Evolutionary conservation across 2,888 invertebrate species (phyloP).

Genomic region (Dicyrtomina minuta): DNA sequence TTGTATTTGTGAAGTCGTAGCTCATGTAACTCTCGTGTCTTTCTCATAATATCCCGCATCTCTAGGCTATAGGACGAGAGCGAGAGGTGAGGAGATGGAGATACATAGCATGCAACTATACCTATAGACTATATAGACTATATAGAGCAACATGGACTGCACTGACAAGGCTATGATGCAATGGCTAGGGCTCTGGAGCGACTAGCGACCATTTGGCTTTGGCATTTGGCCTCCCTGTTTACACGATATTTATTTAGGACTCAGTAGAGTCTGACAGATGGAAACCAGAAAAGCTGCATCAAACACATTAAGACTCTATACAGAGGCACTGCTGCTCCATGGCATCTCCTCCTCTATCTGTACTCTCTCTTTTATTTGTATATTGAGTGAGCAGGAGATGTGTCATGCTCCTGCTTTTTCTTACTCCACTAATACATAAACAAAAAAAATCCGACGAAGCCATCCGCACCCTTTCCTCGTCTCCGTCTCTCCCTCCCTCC

Average conservation of each 20-base stretch:
- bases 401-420: slow-evolving; percentile 31
- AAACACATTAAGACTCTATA: slow-evolving; percentile 20
- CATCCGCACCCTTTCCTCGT: slow-evolving; percentile 19
- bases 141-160: too few relatives aligned
- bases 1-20: too few relatives aligned
- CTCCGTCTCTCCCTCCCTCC: slow-evolving; percentile 1
- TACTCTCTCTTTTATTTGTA: too few relatives aligned
- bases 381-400: slow-evolving; percentile 14
- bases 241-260: slow-evolving; percentile 37
- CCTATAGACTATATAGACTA: too few relatives aligned
- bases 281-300: slow-evolving; percentile 33
- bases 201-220: slow-evolving; percentile 30
- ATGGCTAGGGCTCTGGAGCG: background rate
- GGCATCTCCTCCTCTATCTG: too few relatives aligned
- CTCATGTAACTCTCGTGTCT: too few relatives aligned
- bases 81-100: background rate
- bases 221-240: slow-evolving; percentile 29
- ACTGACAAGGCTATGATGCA: too few relatives aligned
- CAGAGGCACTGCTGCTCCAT: background rate
- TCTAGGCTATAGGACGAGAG: background rate
- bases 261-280: slow-evolving; percentile 34
- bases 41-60: too few relatives aligned
- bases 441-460: slow-evolving; percentile 10
- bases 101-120: too few relatives aligned
- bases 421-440: slow-evolving; percentile 21